A percentile compares a stretch with the other conserved stretches of the same genome.
phyloP scores from a whole-genome alignment of 1,140 invertebrate species.

The Acromyrmex charruanus region DNA sequence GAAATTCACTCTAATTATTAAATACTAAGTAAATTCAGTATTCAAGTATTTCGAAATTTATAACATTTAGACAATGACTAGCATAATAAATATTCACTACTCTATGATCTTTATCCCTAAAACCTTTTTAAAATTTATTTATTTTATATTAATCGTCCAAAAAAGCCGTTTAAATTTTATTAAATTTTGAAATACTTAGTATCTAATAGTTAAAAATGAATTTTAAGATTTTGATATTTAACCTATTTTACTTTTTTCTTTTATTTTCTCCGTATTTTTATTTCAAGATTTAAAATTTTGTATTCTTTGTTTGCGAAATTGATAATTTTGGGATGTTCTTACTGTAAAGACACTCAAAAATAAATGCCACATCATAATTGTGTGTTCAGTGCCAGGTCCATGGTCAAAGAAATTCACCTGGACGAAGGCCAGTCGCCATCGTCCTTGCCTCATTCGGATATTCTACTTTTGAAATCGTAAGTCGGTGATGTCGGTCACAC shows the following conservation, averaged over 20 bases:
- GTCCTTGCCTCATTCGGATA: constrained; percentile 23
- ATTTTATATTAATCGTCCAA: not conserved
- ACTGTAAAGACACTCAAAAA: constrained; percentile 59
- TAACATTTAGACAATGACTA: no score
- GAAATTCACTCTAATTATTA: no score
- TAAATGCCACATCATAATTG: constrained; percentile 65
- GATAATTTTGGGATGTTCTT: not conserved
- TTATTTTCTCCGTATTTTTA: not conserved
- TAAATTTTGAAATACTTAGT: not conserved
- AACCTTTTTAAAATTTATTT: no score
- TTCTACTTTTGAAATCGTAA: constrained; percentile 39
- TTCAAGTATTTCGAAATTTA: no score
- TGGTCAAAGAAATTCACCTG: constrained; percentile 72
- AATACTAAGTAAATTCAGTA: no score
- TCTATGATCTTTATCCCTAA: no score
- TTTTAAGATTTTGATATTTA: not conserved
- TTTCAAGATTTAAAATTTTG: not conserved
- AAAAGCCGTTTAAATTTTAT: not conserved
- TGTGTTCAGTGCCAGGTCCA: constrained; percentile 76
- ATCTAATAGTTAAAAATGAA: not conserved
- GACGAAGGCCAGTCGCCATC: constrained; percentile 65
- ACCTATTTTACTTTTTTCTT: not conserved
- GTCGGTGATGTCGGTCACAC: constrained; percentile 32
- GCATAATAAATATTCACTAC: no score
- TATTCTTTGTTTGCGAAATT: not conserved